Conservation (phyloP, 2,113 vertebrate genomes). For the Xiphorhynchus elegans region DNA sequence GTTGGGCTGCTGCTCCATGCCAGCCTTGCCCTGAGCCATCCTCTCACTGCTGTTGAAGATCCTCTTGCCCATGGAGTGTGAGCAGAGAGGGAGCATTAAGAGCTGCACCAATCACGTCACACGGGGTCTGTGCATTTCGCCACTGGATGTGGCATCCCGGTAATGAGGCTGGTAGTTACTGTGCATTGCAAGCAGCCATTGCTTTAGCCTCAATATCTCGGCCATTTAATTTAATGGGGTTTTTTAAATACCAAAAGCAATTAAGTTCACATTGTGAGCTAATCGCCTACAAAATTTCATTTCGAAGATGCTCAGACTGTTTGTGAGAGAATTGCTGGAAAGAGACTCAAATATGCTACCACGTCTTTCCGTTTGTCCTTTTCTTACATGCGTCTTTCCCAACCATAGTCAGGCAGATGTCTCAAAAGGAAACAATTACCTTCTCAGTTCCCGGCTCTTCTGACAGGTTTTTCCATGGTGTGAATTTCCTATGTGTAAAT, state of each 20-base stretch:
- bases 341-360: neutral
- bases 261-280: slow-evolving; percentile 72
- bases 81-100: neutral
- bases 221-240: slow-evolving; percentile 68
- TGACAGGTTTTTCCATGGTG: neutral
- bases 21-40: neutral
- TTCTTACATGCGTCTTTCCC: neutral
- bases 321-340: slow-evolving; percentile 52
- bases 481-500: neutral
- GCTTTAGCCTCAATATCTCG: slow-evolving; percentile 66
- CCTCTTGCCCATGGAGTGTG: fast-evolving
- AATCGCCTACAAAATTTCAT: slow-evolving; percentile 72
- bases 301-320: slow-evolving; percentile 59
- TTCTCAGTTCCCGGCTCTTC: neutral
- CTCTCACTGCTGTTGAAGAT: neutral
- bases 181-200: slow-evolving; percentile 57
- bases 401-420: neutral
- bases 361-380: neutral
- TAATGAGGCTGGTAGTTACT: slow-evolving; percentile 61
- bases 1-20: neutral
- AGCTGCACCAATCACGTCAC: neutral
- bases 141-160: neutral
- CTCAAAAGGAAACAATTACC: neutral
- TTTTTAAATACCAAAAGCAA: slow-evolving; percentile 74
- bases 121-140: neutral